Evolutionary conservation across 1,140 invertebrate genomes (phyloP).

Genomic region (Leptinotarsa defecta): DNA sequence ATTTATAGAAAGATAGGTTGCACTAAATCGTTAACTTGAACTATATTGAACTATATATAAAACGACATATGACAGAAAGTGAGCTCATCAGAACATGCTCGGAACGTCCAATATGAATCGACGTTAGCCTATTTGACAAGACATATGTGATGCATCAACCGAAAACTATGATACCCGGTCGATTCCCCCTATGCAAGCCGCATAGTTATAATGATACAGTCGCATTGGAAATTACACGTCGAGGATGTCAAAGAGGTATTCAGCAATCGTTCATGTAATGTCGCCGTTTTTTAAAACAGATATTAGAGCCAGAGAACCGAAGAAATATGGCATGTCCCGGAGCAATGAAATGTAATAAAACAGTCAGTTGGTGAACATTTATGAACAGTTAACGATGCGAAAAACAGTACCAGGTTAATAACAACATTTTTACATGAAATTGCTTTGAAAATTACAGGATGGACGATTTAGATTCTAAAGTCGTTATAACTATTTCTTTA

Average conservation of each 20-base stretch:
- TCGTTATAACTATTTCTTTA: constrained; percentile 26
- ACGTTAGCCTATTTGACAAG: neutral
- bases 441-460: constrained; percentile 39
- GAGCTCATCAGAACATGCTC: too few species aligned
- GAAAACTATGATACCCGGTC: neutral
- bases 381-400: constrained; percentile 43
- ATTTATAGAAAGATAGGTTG: too few species aligned
- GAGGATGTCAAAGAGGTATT: constrained; percentile 19
- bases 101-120: too few species aligned
- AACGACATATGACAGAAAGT: too few species aligned
- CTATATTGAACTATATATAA: too few species aligned
- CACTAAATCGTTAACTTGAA: too few species aligned
- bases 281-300: constrained; percentile 11
- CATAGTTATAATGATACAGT: neutral
- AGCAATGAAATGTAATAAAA: constrained; percentile 30
- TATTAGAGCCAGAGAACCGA: constrained; percentile 14
- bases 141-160: neutral
- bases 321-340: constrained; percentile 26
- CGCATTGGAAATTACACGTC: constrained; percentile 9
- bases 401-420: constrained; percentile 40
- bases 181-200: neutral
- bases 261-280: constrained; percentile 24
- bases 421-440: constrained; percentile 40
- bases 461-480: constrained; percentile 35
- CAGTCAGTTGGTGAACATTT: constrained; percentile 38